phyloP scores from a whole-genome alignment of 2,113 vertebrate genomes.

The Salvelinus namaycush region DNA sequence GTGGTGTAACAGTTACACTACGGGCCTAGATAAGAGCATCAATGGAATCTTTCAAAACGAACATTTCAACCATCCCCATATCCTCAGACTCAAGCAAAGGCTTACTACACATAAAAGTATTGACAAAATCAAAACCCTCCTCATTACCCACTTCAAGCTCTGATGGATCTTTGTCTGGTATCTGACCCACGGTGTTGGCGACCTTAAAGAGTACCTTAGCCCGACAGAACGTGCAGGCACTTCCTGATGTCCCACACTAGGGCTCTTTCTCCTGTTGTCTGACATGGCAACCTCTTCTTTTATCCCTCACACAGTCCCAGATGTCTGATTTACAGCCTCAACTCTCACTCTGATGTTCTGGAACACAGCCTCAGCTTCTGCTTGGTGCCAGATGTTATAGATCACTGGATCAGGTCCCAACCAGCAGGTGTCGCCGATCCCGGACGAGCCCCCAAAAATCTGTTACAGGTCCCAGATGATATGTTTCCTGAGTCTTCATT shows the following conservation, averaged over 20 bases:
- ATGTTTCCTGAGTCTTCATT: no score
- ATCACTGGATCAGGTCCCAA: no score
- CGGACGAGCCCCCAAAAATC: no score
- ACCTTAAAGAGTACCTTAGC: neutral
- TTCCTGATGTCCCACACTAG: slow-evolving; percentile 10
- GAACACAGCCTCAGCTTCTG: no score
- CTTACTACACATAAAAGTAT: neutral
- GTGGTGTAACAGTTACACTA: neutral
- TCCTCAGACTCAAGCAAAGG: neutral
- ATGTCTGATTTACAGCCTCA: no score
- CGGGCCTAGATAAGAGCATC: no score
- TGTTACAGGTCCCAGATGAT: no score
- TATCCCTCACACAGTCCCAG: no score
- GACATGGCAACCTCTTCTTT: neutral
- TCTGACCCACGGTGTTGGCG: neutral
- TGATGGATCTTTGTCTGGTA: neutral
- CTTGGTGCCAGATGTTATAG: no score
- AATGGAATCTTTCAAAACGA: slow-evolving; percentile 6
- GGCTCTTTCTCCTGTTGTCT: neutral
- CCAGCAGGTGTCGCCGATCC: no score
- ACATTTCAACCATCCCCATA: slow-evolving; percentile 4
- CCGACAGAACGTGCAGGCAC: neutral
- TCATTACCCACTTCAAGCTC: neutral
- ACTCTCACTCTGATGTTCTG: no score
- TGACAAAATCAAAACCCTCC: neutral